A percentile compares a stretch with the other conserved stretches of the same genome.
phyloP scores from a whole-genome alignment of 2,888 invertebrate genomes.

The Nephrotoma appendiculata region DNA sequence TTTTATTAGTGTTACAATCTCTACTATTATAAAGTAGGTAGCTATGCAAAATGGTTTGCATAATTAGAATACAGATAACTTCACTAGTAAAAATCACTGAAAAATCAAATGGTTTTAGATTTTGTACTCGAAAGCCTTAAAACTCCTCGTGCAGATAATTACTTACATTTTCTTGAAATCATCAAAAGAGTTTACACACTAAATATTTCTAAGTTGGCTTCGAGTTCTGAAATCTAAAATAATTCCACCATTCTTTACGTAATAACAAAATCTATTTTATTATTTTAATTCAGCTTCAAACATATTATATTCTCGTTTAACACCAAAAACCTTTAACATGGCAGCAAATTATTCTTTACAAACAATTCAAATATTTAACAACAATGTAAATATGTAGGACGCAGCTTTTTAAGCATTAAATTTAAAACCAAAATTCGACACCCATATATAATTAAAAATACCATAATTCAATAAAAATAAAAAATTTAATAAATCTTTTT shows the following conservation, averaged over 20 bases:
- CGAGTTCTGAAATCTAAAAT: background rate
- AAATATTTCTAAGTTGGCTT: too few relatives aligned
- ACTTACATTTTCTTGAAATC: too few relatives aligned
- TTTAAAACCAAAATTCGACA: background rate
- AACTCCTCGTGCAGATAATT: too few relatives aligned
- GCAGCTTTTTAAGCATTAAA: background rate
- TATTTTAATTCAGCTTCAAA: background rate
- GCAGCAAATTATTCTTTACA: background rate
- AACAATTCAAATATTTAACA: background rate
- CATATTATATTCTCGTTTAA: background rate
- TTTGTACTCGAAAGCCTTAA: background rate
- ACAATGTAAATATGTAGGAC: background rate
- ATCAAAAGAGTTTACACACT: too few relatives aligned
- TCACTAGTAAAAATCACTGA: background rate
- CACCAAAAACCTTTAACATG: background rate
- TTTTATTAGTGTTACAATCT: background rate
- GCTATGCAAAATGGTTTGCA: background rate
- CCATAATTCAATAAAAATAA: background rate
- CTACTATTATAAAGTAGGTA: too few relatives aligned
- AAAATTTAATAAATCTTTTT: background rate
- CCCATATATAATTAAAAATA: background rate
- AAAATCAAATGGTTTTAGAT: background rate
- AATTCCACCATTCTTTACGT: background rate
- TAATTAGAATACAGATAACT: background rate
- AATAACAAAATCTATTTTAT: background rate